phyloP scores from a whole-genome alignment of 1,140 invertebrate genomes.

The Oryctes rhinoceros region DNA sequence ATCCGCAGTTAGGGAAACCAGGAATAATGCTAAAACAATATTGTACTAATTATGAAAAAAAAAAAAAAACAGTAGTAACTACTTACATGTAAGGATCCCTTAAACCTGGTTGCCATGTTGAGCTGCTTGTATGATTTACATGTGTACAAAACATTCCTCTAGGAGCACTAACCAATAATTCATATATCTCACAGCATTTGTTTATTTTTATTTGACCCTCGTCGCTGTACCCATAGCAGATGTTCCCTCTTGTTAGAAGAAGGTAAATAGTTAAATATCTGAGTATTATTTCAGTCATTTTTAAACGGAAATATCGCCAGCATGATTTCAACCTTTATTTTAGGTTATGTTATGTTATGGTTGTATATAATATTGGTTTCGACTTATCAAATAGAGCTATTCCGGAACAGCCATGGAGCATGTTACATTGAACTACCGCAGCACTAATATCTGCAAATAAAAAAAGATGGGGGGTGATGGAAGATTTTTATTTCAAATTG shows the following conservation, averaged over 20 bases:
- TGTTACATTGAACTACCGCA: too few species aligned
- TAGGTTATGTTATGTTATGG: slow-evolving; percentile 20
- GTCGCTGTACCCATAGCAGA: background rate
- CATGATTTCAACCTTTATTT: background rate
- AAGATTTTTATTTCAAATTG: too few species aligned
- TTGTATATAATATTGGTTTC: too few species aligned
- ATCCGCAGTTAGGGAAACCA: slow-evolving; percentile 75
- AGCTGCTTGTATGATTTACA: slow-evolving; percentile 68
- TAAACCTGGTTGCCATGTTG: slow-evolving; percentile 64
- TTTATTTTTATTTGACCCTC: slow-evolving; percentile 64
- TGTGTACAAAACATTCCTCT: slow-evolving; percentile 68
- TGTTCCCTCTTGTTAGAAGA: background rate
- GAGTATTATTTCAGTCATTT: slow-evolving; percentile 1
- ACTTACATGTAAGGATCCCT: slow-evolving; percentile 61
- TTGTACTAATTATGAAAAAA: background rate
- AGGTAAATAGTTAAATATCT: slow-evolving; percentile 31
- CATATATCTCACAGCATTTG: slow-evolving; percentile 79
- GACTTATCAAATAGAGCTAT: too few species aligned
- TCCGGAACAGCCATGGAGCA: too few species aligned
- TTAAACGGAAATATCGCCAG: background rate
- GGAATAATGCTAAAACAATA: slow-evolving; percentile 65
- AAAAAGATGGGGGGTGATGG: too few species aligned
- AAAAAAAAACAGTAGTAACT: background rate
- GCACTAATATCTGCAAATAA: too few species aligned
- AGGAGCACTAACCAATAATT: slow-evolving; percentile 69